A percentile compares a stretch with the other conserved stretches of the same genome.
These are phyloP conservation scores for Tetranychus cinnabarinus DNA, from an alignment of 1,140 invertebrate genomes.

Conservation along the genomic window DNA sequence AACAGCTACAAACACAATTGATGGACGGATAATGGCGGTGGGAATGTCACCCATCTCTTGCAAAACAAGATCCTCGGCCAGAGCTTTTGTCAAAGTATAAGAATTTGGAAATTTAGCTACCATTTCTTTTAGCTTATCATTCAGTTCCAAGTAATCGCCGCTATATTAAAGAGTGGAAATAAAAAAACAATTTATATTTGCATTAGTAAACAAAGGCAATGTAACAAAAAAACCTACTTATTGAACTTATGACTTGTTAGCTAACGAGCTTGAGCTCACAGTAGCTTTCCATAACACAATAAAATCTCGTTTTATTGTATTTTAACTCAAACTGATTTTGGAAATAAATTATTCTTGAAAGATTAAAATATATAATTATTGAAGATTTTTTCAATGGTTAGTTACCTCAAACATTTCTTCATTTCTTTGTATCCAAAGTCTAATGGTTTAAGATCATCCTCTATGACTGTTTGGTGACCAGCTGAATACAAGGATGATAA, in stretches of 20 bases:
- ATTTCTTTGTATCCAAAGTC: not conserved
- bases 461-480: conserved; percentile 30
- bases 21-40: conserved; percentile 56
- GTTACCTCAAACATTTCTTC: not conserved
- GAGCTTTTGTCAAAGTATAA: conserved; percentile 54
- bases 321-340: too few relatives aligned
- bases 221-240: not conserved
- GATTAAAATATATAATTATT: too few relatives aligned
- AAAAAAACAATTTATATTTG: conserved; percentile 31
- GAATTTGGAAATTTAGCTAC: conserved; percentile 48
- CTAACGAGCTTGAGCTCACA: too few relatives aligned
- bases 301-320: too few relatives aligned
- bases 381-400: too few relatives aligned
- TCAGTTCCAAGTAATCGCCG: conserved; percentile 1
- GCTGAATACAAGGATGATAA: conserved; percentile 16
- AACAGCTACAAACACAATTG: conserved; percentile 44
- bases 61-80: conserved; percentile 52
- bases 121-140: not conserved
- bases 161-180: conserved; percentile 11
- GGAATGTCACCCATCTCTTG: conserved; percentile 71
- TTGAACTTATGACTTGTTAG: too few relatives aligned
- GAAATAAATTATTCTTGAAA: too few relatives aligned
- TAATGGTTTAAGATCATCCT: conserved; percentile 40
- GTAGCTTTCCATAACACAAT: too few relatives aligned
- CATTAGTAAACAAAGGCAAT: conserved; percentile 41